Evolutionary conservation across 2,113 vertebrate genomes (phyloP).

Genomic region (Chionis minor): DNA sequence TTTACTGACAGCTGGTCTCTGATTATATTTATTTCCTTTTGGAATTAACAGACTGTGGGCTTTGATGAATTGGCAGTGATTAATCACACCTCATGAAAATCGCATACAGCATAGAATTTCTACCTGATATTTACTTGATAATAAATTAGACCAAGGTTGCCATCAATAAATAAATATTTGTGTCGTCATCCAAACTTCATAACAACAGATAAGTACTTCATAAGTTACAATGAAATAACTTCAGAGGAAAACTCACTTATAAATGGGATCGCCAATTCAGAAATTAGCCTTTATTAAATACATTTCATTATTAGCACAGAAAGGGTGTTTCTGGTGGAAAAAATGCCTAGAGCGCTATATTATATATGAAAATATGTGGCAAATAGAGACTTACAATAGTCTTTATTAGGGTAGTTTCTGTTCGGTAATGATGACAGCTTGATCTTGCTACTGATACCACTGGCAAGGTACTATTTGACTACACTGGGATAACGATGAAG

Average conservation of each 20-base stretch:
- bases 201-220: not conserved
- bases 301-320: not conserved
- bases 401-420: not conserved
- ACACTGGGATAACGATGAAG: not conserved
- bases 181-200: not conserved
- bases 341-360: not conserved
- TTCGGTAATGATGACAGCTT: rapidly evolving
- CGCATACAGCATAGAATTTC: not conserved
- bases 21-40: not conserved
- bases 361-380: not conserved
- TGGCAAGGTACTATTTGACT: not conserved
- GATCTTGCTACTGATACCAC: not conserved
- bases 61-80: not conserved
- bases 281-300: not conserved
- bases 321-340: not conserved
- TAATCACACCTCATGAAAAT: not conserved
- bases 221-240: not conserved
- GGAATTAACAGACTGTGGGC: not conserved
- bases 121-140: not conserved
- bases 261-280: not conserved
- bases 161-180: not conserved
- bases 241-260: not conserved
- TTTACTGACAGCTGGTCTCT: not conserved
- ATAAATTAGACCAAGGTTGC: not conserved
- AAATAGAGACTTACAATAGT: not conserved